These are phyloP conservation scores for Thunnus albacares DNA, from an alignment of 2,797 vertebrate genomes.

Conservation along the genomic window DNA sequence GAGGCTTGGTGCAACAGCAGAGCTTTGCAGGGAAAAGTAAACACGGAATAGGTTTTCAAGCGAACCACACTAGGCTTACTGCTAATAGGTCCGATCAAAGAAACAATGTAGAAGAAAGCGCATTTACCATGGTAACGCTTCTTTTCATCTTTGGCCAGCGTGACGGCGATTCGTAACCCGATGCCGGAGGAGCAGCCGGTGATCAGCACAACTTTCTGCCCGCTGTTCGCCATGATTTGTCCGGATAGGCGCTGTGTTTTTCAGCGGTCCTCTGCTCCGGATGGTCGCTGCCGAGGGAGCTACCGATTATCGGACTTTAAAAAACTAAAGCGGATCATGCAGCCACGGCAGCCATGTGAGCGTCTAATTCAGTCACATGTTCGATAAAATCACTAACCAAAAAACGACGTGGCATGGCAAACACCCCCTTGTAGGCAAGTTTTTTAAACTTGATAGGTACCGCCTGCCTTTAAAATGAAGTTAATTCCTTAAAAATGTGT, in stretches of 20 bases:
- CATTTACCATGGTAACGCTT: slow-evolving; percentile 93
- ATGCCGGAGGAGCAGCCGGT: slow-evolving; percentile 97
- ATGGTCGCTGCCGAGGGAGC: slow-evolving; percentile 78
- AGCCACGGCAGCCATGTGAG: slow-evolving; percentile 84
- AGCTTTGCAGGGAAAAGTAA: slow-evolving; percentile 56
- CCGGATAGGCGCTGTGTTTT: slow-evolving; percentile 70
- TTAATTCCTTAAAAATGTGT: slow-evolving; percentile 64
- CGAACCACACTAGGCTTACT: slow-evolving; percentile 36
- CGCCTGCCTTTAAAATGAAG: slow-evolving; percentile 55
- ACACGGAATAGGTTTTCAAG: slow-evolving; percentile 47
- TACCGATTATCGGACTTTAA: slow-evolving; percentile 78
- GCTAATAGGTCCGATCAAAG: slow-evolving; percentile 52
- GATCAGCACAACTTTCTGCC: slow-evolving; percentile 91
- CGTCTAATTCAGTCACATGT: slow-evolving; percentile 86
- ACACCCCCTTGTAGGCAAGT: slow-evolving; percentile 39
- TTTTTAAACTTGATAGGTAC: slow-evolving; percentile 55
- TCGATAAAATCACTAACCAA: slow-evolving; percentile 65
- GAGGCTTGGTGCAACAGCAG: slow-evolving; percentile 33
- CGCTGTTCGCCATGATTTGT: slow-evolving; percentile 89
- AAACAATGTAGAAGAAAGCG: slow-evolving; percentile 75
- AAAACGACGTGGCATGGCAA: slow-evolving; percentile 56
- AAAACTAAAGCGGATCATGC: slow-evolving; percentile 85
- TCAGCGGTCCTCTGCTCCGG: slow-evolving; percentile 74
- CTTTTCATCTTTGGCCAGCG: slow-evolving; percentile 91
- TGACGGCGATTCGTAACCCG: slow-evolving; percentile 91